Percentiles rank a stretch among this genome's conserved stretches.
These are phyloP conservation scores for Agrilus biguttatus DNA, from an alignment of 2,888 invertebrate genomes.

Conservation along the genomic window DNA sequence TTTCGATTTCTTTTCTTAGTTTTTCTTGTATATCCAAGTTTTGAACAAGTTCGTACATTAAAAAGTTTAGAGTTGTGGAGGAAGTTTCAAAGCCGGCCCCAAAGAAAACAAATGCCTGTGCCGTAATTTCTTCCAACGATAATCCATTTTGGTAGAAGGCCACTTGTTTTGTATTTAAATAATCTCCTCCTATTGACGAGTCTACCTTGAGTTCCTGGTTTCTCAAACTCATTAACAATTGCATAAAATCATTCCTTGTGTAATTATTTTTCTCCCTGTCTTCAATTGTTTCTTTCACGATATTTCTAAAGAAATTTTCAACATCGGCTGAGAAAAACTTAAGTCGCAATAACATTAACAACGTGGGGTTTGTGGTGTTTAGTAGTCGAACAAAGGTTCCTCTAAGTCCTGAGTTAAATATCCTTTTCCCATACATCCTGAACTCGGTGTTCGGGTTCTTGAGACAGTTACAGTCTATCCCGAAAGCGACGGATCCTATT, in stretches of 20 bases:
- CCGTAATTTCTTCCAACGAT: slow-evolving; percentile 8
- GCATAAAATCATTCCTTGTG: slow-evolving; percentile 37
- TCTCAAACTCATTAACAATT: slow-evolving; percentile 34
- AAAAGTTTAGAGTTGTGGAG: slow-evolving; percentile 29
- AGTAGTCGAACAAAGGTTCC: slow-evolving; percentile 6
- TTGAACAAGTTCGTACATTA: slow-evolving; percentile 34
- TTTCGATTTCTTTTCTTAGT: slow-evolving; percentile 28
- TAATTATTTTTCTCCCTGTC: slow-evolving; percentile 32
- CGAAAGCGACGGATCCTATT: slow-evolving; percentile 42
- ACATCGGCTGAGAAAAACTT: slow-evolving; percentile 13
- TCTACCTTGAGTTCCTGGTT: background rate
- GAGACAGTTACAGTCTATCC: slow-evolving; percentile 41
- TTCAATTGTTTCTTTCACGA: slow-evolving; percentile 30
- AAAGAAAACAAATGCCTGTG: slow-evolving; percentile 20
- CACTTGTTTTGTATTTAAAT: background rate
- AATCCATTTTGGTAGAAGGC: slow-evolving; percentile 1
- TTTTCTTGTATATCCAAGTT: slow-evolving; percentile 31
- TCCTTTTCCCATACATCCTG: slow-evolving; percentile 12
- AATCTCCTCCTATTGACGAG: background rate
- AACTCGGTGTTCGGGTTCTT: slow-evolving; percentile 37
- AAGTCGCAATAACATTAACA: slow-evolving; percentile 12
- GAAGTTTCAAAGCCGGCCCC: slow-evolving; percentile 28
- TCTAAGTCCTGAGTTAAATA: slow-evolving; percentile 5
- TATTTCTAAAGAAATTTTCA: slow-evolving; percentile 29
- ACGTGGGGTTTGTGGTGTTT: slow-evolving; percentile 8